Base-by-base conservation (phyloP, 2,888 invertebrate genomes). In the Thymelicus lineola region DNA sequence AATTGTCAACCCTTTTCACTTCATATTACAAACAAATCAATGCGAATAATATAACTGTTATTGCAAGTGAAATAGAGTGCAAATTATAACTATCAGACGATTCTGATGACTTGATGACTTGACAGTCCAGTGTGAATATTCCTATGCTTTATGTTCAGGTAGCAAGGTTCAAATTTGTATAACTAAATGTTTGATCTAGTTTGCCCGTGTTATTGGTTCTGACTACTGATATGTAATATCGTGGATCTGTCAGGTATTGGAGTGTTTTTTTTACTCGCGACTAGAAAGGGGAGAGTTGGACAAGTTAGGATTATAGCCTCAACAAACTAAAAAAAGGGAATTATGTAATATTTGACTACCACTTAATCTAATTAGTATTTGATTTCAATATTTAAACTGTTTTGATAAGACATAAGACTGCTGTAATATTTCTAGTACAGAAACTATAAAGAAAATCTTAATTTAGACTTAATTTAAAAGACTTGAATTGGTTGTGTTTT, bases 201-300 rank as follows among this genome's bases (percentile, higher is more conserved):
- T 50, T 17, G 50, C 10, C 0, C 7, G 2, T 17, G 9, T 3
- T 50, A 17, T 50, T 50, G 15, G 28, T 55, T 55, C 28, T 12
- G n/a, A n/a, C n/a, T n/a, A n/a, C n/a, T n/a, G 28, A 55, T 55
- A 60, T 46, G 46, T 61, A 61, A 61, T 61, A 61, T 61, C 46
- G 61, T 20, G 45, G 61, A 46, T 28, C 61, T 46, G 61, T 61
- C 61, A 61, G 61, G 46, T 61, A 20, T 46, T 46, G 20, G 46
- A 61, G 7, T 61, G 46, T 46, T 61, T 46, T 61, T 61, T 61
- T 58, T 61, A 46, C 28, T 46, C 46, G 28, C 12, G 46, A 14
- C 46, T 46, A 61, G 7, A 17, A 15, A 12, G 12, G 10, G 42
- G 10, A 42, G 10, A 12, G 3, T 42, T 9, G 42, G 42, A 12